Conservation (phyloP, 2,797 vertebrate species). For the Xenentodon cancila region DNA sequence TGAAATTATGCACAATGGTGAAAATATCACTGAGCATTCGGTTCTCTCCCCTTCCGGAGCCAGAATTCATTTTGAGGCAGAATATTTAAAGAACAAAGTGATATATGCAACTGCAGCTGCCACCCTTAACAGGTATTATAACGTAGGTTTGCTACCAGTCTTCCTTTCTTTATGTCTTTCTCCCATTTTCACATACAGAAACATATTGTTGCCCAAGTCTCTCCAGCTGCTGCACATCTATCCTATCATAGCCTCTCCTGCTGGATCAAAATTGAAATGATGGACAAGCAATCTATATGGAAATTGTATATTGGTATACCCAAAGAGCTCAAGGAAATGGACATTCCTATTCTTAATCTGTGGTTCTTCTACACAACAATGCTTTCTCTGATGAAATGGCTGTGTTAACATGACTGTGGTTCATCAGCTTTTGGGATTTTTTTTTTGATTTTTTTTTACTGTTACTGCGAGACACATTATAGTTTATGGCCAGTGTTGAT, state of each 20-base stretch:
- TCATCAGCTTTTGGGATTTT: conserved; percentile 32
- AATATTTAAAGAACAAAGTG: conserved; percentile 19
- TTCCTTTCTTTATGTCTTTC: neutral
- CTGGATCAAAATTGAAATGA: conserved; percentile 81
- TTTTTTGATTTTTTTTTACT: conserved; percentile 1
- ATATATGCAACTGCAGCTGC: conserved; percentile 29
- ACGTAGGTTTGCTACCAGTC: neutral
- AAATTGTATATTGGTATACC: conserved; percentile 74
- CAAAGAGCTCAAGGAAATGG: conserved; percentile 44
- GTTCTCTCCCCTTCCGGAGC: conserved; percentile 4
- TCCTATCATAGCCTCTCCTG: conserved; percentile 52
- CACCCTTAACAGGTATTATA: conserved; percentile 30
- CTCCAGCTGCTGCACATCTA: conserved; percentile 23
- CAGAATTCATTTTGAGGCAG: conserved; percentile 11
- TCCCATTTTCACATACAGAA: conserved; percentile 13
- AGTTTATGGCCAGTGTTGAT: conserved; percentile 19
- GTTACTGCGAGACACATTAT: conserved; percentile 19
- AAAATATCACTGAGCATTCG: neutral
- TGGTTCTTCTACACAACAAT: conserved; percentile 24
- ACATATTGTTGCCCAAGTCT: conserved; percentile 33
- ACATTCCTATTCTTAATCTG: conserved; percentile 50
- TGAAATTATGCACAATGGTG: too few relatives aligned
- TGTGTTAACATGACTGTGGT: conserved; percentile 33
- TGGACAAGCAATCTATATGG: conserved; percentile 83
- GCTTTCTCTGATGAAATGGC: conserved; percentile 31